phyloP scores from a whole-genome alignment of 2,797 vertebrate genomes.

The Chelon auratus region DNA sequence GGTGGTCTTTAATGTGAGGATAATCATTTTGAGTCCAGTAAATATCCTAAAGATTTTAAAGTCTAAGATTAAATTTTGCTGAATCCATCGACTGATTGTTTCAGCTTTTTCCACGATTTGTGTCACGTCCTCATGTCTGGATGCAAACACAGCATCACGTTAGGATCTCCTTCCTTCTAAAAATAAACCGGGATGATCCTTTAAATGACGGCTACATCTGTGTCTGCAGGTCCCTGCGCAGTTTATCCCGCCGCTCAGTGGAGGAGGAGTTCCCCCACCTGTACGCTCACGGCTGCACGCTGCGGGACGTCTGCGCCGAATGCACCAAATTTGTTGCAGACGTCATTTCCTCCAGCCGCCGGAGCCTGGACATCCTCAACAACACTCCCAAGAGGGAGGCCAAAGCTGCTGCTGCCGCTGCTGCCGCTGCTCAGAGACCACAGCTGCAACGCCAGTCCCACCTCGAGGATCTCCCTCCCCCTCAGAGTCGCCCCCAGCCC shows the following conservation, averaged over 20 bases:
- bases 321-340: slow-evolving; percentile 93
- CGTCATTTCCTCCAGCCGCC: slow-evolving; percentile 92
- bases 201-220: no score
- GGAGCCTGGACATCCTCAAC: slow-evolving; percentile 92
- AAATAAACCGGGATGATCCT: no score
- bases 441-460: slow-evolving; percentile 58
- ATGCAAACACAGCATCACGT: no score
- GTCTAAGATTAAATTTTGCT: no score
- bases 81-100: no score
- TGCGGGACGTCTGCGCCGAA: slow-evolving; percentile 91
- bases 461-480: slow-evolving; percentile 33
- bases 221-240: slow-evolving; percentile 86
- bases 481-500: slow-evolving; percentile 2
- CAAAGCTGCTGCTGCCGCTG: slow-evolving; percentile 25
- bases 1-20: no score
- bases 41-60: no score
- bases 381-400: slow-evolving; percentile 84
- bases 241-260: slow-evolving; percentile 86
- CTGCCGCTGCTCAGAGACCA: slow-evolving; percentile 39
- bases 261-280: slow-evolving; percentile 96
- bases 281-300: slow-evolving; percentile 90
- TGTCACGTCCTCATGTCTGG: no score
- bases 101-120: no score
- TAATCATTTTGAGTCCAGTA: no score
- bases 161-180: no score